phyloP scores from a whole-genome alignment of 1,140 invertebrate species.

The Diorhabda sublineata region DNA sequence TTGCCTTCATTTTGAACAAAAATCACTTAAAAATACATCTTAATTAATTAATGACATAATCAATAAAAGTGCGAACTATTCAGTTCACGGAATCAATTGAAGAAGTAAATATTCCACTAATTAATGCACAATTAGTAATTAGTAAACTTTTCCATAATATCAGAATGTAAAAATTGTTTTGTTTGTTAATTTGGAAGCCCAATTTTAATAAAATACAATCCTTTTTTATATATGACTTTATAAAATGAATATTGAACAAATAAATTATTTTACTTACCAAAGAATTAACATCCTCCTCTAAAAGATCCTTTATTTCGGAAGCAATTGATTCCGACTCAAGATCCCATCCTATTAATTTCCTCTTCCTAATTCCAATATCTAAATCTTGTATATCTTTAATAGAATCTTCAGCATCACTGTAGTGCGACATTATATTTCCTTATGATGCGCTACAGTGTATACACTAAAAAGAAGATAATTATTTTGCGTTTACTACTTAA shows the following conservation, averaged over 20 bases:
- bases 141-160: too few species aligned
- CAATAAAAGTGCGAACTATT: too few species aligned
- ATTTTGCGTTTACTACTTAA: too few species aligned
- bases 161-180: not conserved
- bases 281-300: slow-evolving; percentile 58
- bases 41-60: too few species aligned
- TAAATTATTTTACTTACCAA: slow-evolving; percentile 41
- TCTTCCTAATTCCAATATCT: slow-evolving; percentile 51
- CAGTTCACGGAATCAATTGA: too few species aligned
- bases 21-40: too few species aligned
- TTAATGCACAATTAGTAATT: too few species aligned
- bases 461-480: not conserved
- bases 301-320: slow-evolving; percentile 55
- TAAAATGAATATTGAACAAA: too few species aligned
- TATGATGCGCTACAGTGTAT: not conserved
- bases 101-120: too few species aligned
- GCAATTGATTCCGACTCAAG: slow-evolving; percentile 54
- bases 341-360: slow-evolving; percentile 52
- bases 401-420: slow-evolving; percentile 46
- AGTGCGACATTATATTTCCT: slow-evolving; percentile 38
- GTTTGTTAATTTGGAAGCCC: not conserved
- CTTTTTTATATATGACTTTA: too few species aligned
- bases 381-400: slow-evolving; percentile 43
- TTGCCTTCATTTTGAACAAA: too few species aligned
- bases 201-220: not conserved